phyloP scores from a whole-genome alignment of 2,888 invertebrate species.

The Chesias legatella region DNA sequence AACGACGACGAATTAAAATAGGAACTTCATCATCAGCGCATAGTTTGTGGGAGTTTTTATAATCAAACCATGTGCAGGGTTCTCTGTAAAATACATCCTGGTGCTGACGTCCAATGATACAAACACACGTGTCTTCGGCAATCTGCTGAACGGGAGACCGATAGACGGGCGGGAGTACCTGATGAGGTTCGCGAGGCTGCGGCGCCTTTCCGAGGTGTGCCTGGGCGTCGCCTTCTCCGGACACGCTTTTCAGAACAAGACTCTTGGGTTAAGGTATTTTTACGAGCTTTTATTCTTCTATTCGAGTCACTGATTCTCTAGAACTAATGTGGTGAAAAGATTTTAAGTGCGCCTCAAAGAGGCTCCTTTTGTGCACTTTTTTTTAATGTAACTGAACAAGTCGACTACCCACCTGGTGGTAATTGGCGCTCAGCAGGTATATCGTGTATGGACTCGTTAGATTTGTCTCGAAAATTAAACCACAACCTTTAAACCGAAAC shows the following conservation, averaged over 20 bases:
- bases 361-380: no score
- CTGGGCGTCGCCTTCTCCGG: conserved; percentile 77
- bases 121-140: conserved; percentile 61
- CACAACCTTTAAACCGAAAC: not conserved
- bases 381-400: no score
- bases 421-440: no score
- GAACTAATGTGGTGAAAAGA: no score
- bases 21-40: no score
- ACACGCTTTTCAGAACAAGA: conserved; percentile 68
- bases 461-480: no score
- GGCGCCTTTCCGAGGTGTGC: conserved; percentile 71
- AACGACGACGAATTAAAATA: no score
- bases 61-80: conserved; percentile 51
- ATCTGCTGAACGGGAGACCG: conserved; percentile 37
- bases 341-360: no score
- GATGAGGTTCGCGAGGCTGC: conserved; percentile 62
- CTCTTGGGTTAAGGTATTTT: conserved; percentile 62
- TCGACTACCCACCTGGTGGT: no score
- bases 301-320: not conserved
- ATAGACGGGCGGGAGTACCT: conserved; percentile 65
- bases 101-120: conserved; percentile 65
- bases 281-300: not conserved
- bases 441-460: no score
- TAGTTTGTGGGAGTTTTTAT: no score
- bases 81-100: conserved; percentile 72